phyloP scores from a whole-genome alignment of 2,797 vertebrate species.

The Odontamblyopus lacepedii region DNA sequence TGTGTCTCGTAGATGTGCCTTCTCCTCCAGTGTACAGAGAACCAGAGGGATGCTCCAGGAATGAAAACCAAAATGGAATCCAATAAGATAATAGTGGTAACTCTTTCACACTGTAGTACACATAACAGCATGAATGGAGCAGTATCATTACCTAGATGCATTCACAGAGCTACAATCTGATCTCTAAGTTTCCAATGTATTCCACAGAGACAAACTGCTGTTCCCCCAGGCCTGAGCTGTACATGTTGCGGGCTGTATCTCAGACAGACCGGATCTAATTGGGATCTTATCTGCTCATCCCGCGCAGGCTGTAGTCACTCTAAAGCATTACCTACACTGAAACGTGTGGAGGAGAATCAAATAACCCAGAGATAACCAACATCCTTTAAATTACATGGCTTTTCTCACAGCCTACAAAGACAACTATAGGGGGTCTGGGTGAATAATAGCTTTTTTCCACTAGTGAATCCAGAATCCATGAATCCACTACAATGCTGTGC shows the following conservation, averaged over 20 bases:
- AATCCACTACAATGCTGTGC: neutral
- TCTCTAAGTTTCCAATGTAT: neutral
- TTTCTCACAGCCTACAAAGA: constrained; percentile 19
- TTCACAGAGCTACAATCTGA: neutral
- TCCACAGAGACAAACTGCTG: constrained; percentile 12
- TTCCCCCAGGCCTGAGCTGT: constrained; percentile 4
- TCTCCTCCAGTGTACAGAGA: neutral
- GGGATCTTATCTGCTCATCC: constrained; percentile 34
- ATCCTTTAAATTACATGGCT: constrained; percentile 29
- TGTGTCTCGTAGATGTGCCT: neutral
- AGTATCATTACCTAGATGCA: neutral
- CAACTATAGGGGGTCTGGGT: constrained; percentile 14
- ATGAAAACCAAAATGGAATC: neutral
- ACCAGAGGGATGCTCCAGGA: neutral
- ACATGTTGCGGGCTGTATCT: constrained; percentile 10
- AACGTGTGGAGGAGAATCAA: constrained; percentile 8
- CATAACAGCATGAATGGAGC: neutral
- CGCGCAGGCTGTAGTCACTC: constrained; percentile 28
- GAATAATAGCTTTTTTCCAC: neutral
- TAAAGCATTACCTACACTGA: constrained; percentile 20
- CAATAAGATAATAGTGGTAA: neutral
- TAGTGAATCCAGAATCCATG: neutral
- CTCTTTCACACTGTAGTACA: neutral
- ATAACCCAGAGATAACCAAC: constrained; percentile 23
- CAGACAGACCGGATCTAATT: constrained; percentile 33